phyloP scores from a whole-genome alignment of 2,888 invertebrate species.

The Apotomis betuletana region DNA sequence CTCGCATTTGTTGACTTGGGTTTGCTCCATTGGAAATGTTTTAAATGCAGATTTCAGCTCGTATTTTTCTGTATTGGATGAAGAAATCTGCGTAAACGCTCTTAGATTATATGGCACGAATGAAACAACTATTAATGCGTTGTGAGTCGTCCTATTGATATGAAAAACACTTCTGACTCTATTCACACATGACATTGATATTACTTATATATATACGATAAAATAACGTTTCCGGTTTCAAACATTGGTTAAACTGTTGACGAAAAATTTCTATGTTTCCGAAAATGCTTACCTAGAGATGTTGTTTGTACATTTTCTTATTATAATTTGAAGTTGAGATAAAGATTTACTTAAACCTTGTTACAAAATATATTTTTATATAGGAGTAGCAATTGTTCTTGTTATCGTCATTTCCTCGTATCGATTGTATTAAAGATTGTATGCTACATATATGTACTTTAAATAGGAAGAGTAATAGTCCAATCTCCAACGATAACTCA shows the following conservation, averaged over 20 bases:
- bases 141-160: background rate
- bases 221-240: background rate
- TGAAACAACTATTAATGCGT: background rate
- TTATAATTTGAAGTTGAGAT: conserved; percentile 1
- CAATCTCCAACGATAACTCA: background rate
- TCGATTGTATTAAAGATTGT: too few species aligned
- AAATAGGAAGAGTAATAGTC: too few species aligned
- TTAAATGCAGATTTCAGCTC: too few species aligned
- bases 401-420: too few species aligned
- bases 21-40: too few species aligned
- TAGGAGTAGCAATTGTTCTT: background rate
- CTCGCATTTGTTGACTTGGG: too few species aligned
- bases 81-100: background rate
- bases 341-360: background rate
- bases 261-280: background rate
- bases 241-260: conserved; percentile 6
- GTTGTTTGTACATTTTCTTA: background rate
- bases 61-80: too few species aligned
- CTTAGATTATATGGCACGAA: conserved; percentile 2
- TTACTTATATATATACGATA: background rate
- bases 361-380: background rate
- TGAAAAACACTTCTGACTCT: conserved; percentile 28
- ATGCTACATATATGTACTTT: too few species aligned
- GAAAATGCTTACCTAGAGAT: background rate
- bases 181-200: conserved; percentile 14